Evolutionary conservation across 2,888 invertebrate species (phyloP).

Genomic region (Xestia rhomboidea): DNA sequence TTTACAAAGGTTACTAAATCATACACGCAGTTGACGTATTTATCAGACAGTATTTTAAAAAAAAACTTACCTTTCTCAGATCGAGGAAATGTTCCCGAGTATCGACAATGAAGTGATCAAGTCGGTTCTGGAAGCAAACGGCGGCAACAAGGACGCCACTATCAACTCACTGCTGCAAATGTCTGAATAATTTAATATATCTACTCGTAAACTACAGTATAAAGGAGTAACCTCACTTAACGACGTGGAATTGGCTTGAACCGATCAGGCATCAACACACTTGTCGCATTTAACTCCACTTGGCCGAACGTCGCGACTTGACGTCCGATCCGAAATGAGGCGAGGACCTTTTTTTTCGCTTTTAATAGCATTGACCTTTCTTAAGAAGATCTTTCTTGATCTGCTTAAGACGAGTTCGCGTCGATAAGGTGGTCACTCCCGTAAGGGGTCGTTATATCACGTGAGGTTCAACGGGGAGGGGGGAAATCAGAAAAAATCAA

Average conservation of each 20-base stretch:
- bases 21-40: not conserved
- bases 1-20: not conserved
- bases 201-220: not conserved
- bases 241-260: not conserved
- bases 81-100: constrained; percentile 99
- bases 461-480: not conserved
- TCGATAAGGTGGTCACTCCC: not conserved
- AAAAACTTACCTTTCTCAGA: constrained; percentile 88
- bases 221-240: not conserved
- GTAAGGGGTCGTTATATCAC: not conserved
- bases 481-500: not conserved
- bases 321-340: not conserved
- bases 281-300: not conserved
- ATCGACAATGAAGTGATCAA: constrained; percentile 98
- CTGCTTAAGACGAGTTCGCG: not conserved
- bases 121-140: constrained; percentile 96
- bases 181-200: constrained; percentile 91
- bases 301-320: not conserved
- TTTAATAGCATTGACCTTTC: not conserved
- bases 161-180: constrained; percentile 97
- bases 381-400: not conserved
- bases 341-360: not conserved
- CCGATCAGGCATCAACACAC: not conserved
- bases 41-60: not conserved
- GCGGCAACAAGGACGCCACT: constrained; percentile 97